A percentile compares a stretch with the other conserved stretches of the same genome.
Evolutionary conservation across 2,888 invertebrate genomes (phyloP).

Genomic region (Periphyllus acericola): DNA sequence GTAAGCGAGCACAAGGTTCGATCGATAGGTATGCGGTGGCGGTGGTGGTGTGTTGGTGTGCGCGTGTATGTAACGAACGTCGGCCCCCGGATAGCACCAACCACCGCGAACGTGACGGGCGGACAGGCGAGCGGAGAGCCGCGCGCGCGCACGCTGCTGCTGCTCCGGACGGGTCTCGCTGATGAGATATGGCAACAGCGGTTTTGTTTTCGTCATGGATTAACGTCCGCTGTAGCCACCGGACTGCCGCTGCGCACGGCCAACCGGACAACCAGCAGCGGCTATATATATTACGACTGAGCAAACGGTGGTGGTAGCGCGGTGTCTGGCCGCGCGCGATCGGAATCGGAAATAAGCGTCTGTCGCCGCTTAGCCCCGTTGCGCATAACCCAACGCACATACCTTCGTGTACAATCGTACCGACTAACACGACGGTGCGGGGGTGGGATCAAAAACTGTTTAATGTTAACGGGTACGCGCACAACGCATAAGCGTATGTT

Average conservation of each 20-base stretch:
- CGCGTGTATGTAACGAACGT: slow-evolving; percentile 6
- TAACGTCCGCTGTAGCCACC: slow-evolving; percentile 29
- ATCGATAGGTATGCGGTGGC: slow-evolving; percentile 42
- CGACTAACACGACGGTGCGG: no score
- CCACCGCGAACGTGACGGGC: slow-evolving; percentile 32
- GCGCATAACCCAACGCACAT: neutral
- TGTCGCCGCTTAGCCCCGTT: neutral
- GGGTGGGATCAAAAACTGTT: no score
- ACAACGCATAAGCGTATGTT: no score
- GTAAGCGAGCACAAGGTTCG: slow-evolving; percentile 11
- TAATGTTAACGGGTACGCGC: no score
- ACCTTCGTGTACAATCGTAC: no score
- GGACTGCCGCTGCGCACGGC: slow-evolving; percentile 7
- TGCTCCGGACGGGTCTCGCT: slow-evolving; percentile 14
- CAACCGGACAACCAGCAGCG: slow-evolving; percentile 37
- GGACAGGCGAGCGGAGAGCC: slow-evolving; percentile 2
- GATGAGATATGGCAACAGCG: slow-evolving; percentile 60
- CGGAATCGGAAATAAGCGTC: slow-evolving; percentile 47
- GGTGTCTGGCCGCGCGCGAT: slow-evolving; percentile 37
- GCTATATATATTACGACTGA: slow-evolving; percentile 30
- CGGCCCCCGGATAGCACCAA: slow-evolving; percentile 15
- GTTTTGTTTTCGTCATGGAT: slow-evolving; percentile 61
- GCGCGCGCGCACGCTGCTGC: slow-evolving; percentile 31
- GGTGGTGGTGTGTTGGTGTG: neutral
- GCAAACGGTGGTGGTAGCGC: slow-evolving; percentile 7